Percentiles rank a stretch among this genome's conserved stretches.
These are phyloP conservation scores for Strix aluco DNA, from an alignment of 2,113 vertebrate genomes.

Conservation along the genomic window DNA sequence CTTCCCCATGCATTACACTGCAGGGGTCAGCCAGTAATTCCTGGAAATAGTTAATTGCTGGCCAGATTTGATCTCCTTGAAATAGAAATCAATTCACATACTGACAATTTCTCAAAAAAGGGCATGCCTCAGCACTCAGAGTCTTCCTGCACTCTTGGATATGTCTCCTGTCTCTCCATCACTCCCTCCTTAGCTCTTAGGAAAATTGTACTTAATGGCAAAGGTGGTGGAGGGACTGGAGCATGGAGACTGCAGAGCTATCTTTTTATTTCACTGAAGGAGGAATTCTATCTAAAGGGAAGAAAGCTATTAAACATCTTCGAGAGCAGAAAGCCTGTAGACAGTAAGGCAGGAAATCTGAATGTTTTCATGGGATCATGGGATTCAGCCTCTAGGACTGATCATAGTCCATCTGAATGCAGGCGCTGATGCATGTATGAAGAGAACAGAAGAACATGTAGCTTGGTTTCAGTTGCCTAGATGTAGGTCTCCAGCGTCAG, in stretches of 20 bases:
- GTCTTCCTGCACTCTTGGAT: background rate
- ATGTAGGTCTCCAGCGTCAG: background rate
- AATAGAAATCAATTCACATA: slow-evolving; percentile 37
- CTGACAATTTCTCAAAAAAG: slow-evolving; percentile 4
- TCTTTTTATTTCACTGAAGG: background rate
- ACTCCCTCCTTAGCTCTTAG: background rate
- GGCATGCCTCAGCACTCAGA: background rate
- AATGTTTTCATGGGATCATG: background rate
- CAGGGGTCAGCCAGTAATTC: slow-evolving; percentile 8
- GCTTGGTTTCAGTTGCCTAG: background rate
- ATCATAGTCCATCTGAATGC: rapidly evolving
- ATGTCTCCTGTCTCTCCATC: background rate
- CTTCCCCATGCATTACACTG: background rate
- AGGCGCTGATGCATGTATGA: background rate
- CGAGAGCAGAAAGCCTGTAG: background rate
- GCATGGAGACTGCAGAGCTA: background rate
- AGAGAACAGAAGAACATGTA: background rate
- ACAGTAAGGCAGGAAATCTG: background rate
- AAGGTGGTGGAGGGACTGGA: background rate
- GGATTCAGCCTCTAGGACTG: background rate
- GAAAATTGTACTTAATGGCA: background rate
- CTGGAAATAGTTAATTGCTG: slow-evolving; percentile 41
- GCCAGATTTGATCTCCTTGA: slow-evolving; percentile 24
- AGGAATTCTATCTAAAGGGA: background rate
- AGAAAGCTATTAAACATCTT: background rate